Evolutionary conservation across 2,797 vertebrate species (phyloP).

Genomic region (Clarias platycephalus): DNA sequence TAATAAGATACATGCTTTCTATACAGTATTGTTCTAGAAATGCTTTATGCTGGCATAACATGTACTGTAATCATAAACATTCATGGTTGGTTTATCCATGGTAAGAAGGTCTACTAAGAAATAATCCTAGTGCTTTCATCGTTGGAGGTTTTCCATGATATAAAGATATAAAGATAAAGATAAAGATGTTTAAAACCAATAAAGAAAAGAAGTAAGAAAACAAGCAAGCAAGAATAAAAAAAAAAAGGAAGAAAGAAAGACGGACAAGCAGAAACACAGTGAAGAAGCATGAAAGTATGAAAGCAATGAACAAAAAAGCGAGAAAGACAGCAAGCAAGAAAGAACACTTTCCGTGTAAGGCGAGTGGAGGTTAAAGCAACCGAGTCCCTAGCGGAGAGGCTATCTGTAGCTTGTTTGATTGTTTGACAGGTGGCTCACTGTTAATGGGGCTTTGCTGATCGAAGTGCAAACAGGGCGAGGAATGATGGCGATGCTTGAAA

Average conservation of each 20-base stretch:
- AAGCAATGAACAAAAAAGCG: background rate
- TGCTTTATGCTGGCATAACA: background rate
- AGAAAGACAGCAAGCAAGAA: background rate
- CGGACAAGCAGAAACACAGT: background rate
- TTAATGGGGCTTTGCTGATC: slow-evolving; percentile 62
- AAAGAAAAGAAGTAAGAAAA: background rate
- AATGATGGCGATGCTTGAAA: background rate
- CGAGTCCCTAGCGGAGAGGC: background rate
- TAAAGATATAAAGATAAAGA: no score
- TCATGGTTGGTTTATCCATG: background rate
- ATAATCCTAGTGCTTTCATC: background rate
- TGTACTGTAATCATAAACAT: no score
- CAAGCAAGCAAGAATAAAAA: background rate
- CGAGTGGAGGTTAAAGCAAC: slow-evolving; percentile 7
- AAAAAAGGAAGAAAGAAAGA: background rate
- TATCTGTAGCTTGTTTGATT: slow-evolving; percentile 14
- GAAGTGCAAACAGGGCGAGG: slow-evolving; percentile 50
- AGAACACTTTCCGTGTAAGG: background rate
- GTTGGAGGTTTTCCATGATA: background rate
- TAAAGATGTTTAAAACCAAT: background rate
- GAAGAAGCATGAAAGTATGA: background rate
- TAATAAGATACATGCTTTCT: background rate
- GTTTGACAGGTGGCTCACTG: slow-evolving; percentile 24
- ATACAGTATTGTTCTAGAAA: background rate
- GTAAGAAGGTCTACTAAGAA: background rate